phyloP scores from a whole-genome alignment of 2,797 vertebrate genomes.

The Furcifer pardalis region DNA sequence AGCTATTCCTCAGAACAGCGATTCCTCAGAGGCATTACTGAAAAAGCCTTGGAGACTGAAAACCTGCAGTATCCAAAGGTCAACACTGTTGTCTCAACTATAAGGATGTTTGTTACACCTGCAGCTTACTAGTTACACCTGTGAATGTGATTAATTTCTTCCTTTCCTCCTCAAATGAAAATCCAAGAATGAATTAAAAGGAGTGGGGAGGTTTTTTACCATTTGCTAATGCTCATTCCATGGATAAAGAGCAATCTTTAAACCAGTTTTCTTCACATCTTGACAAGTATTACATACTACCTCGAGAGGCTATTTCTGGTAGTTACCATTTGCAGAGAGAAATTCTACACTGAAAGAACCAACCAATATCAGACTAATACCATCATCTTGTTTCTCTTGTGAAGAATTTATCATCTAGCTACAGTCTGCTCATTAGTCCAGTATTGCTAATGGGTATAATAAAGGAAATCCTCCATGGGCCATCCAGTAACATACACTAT shows the following conservation, averaged over 20 bases:
- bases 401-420: constrained; percentile 65
- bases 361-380: constrained; percentile 39
- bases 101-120: neutral
- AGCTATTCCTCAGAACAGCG: neutral
- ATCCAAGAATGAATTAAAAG: constrained; percentile 11
- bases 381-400: constrained; percentile 46
- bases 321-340: constrained; percentile 35
- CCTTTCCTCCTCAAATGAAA: constrained; percentile 12
- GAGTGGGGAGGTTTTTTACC: neutral
- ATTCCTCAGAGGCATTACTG: neutral
- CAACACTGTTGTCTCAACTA: neutral
- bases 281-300: constrained; percentile 7
- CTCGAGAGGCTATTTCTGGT: neutral
- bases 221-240: neutral
- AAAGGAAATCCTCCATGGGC: constrained; percentile 58
- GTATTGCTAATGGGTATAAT: constrained; percentile 63
- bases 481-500: constrained; percentile 61
- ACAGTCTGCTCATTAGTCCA: constrained; percentile 58
- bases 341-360: constrained; percentile 49
- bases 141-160: neutral
- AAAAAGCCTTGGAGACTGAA: neutral
- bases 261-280: neutral
- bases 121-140: neutral
- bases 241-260: constrained; percentile 27
- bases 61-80: neutral